Conservation (phyloP, 1,140 invertebrate genomes). For the Drosophila tsacasi region DNA sequence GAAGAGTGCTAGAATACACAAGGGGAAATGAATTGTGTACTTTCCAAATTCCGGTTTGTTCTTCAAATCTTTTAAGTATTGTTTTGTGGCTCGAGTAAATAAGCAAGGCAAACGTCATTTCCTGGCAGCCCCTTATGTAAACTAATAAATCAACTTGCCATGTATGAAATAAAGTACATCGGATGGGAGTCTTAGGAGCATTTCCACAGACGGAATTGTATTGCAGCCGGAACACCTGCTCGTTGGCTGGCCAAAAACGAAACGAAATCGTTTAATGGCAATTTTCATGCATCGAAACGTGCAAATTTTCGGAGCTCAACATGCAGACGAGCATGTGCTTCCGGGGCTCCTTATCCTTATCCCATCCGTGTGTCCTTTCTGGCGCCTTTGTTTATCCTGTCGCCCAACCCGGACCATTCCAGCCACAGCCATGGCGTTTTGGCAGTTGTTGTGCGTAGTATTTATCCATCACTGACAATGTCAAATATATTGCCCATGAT, state of each 20-base stretch:
- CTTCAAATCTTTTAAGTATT: slow-evolving; percentile 8
- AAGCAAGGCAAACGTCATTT: slow-evolving; percentile 7
- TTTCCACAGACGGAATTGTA: slow-evolving; percentile 24
- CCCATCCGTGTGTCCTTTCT: slow-evolving; percentile 33
- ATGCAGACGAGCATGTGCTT: slow-evolving; percentile 66
- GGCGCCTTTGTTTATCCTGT: slow-evolving; percentile 49
- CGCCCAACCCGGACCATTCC: slow-evolving; percentile 10
- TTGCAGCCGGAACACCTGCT: slow-evolving; percentile 44
- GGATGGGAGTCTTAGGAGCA: slow-evolving; percentile 15
- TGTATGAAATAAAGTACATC: slow-evolving; percentile 35
- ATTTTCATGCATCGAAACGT: slow-evolving; percentile 74
- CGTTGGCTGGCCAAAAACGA: slow-evolving; percentile 25
- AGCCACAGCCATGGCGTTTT: slow-evolving; percentile 21
- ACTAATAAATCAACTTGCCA: slow-evolving; percentile 42
- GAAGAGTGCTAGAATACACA: neutral
- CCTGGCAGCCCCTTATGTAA: neutral
- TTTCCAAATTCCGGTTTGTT: slow-evolving; percentile 6
- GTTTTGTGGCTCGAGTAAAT: slow-evolving; percentile 5
- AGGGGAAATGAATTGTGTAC: slow-evolving; percentile 8
- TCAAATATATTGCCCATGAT: slow-evolving; percentile 83
- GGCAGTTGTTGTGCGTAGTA: slow-evolving; percentile 66
- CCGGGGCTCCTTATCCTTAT: slow-evolving; percentile 59
- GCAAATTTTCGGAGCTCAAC: slow-evolving; percentile 58
- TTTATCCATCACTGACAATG: slow-evolving; percentile 83
- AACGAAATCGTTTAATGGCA: slow-evolving; percentile 57